Evolutionary conservation across 2,797 vertebrate species (phyloP), one percentile per base, ranked within the genome.

Genomic region (Sphaeramia orbicularis): DNA sequence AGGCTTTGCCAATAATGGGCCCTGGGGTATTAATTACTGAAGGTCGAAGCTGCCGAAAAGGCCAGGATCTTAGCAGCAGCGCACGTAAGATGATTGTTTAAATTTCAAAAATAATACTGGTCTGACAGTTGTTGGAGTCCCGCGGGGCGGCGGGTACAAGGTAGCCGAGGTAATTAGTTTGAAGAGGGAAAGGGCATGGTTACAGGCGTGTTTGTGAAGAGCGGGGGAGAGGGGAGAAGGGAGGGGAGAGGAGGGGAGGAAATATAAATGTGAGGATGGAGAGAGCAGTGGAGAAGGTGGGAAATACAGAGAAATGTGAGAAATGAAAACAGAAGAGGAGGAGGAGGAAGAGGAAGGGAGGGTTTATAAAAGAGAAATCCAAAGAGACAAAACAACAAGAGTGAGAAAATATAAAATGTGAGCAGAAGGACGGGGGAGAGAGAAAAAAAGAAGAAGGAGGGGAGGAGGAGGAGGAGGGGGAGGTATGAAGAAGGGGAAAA

Each of bases 21-120:
- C 92, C 94, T 84, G 84, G 94, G 93, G 94, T 94, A 93, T 95
- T 95, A 95, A 95, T 95, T 95, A 95, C 93, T 94, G 94, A 95
- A 95, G 94, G 94, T 95, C 93, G 94, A 93, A 92, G 89, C 93
- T 81, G 91, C 90, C 78, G 94, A 93, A 94, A 94, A 94, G 93
- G 93, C 93, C 93, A 86, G 91, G 93, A 94, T 94, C 93, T 95
- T 93, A 95, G 93, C 93, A 86, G 93, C 90, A 72, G 85, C 76
- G 89, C 91, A 91, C 93, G 91, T 90, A 94, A 94, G 92, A 95
- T 95, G 94, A 95, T 94, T 94, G 94, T 94, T 94, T 95, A 94
- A 94, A 94, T 95, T 94, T 94, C 93, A 94, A 94, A 95, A 94
- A 94, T 94, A 95, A 94, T 94, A 93, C 93, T 91, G 91, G 89